Percentiles rank a stretch among this genome's conserved stretches.
phyloP scores from a whole-genome alignment of 2,888 invertebrate genomes.

The Patella ulyssiponensis region DNA sequence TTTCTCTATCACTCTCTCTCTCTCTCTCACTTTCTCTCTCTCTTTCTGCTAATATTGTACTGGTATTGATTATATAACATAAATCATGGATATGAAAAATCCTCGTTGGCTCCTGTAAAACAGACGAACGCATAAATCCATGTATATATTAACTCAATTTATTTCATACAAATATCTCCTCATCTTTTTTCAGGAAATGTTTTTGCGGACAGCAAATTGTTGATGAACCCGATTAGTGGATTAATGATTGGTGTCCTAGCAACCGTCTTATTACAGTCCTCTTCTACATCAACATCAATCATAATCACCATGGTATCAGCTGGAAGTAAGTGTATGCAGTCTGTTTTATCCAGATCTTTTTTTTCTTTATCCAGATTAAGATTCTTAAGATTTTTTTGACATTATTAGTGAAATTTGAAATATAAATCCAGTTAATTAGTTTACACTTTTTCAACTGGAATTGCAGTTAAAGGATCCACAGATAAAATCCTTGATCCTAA shows the following conservation, averaged over 20 bases:
- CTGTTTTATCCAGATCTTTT: not conserved
- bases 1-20: too few species aligned
- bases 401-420: not conserved
- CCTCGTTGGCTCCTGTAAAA: too few species aligned
- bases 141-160: too few species aligned
- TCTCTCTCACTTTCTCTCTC: too few species aligned
- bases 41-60: too few species aligned
- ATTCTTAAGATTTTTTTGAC: not conserved
- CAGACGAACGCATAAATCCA: too few species aligned
- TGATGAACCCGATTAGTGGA: slow-evolving; percentile 75
- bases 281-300: slow-evolving; percentile 74
- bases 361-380: not conserved
- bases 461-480: not conserved
- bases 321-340: slow-evolving; percentile 62
- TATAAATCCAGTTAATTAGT: not conserved
- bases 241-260: slow-evolving; percentile 76
- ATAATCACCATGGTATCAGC: slow-evolving; percentile 70
- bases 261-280: slow-evolving; percentile 75
- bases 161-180: too few species aligned
- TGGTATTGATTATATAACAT: too few species aligned
- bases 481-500: too few species aligned
- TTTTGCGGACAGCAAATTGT: slow-evolving; percentile 42
- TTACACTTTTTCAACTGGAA: not conserved
- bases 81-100: too few species aligned
- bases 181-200: slow-evolving; percentile 32